phyloP scores from a whole-genome alignment of 2,113 vertebrate species.

The Suncus etruscus region DNA sequence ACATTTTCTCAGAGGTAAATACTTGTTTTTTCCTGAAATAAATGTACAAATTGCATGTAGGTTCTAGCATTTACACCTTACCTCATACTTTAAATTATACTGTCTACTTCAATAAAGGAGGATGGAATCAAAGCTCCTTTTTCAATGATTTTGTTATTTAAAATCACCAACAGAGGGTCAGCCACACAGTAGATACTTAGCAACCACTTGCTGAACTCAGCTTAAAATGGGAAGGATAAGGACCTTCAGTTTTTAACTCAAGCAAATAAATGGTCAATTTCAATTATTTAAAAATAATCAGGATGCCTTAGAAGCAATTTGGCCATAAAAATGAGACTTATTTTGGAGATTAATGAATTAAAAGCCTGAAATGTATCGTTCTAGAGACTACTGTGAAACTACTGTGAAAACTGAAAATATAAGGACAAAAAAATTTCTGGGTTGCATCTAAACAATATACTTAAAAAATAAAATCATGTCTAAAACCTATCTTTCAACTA shows the following conservation, averaged over 20 bases:
- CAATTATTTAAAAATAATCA: conserved; percentile 54
- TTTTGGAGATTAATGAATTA: conserved; percentile 47
- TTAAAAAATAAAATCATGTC: neutral
- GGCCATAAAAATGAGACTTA: conserved; percentile 53
- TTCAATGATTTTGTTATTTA: conserved; percentile 27
- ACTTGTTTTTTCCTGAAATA: neutral
- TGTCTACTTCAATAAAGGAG: neutral
- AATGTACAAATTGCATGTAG: neutral
- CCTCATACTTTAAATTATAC: neutral
- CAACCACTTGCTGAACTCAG: conserved; percentile 19
- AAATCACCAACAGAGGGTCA: neutral
- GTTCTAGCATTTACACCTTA: neutral
- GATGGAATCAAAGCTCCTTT: conserved; percentile 2
- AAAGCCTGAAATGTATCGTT: conserved; percentile 17
- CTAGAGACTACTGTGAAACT: neutral
- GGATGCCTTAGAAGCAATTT: neutral
- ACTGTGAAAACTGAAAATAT: neutral
- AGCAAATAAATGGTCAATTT: conserved; percentile 17
- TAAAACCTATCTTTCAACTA: conserved; percentile 32
- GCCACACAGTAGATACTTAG: neutral
- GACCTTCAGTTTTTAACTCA: conserved; percentile 27
- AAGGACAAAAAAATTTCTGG: neutral
- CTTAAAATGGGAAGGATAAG: neutral
- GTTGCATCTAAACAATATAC: neutral
- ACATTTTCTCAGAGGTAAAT: neutral